Evolutionary conservation across 2,797 vertebrate species (phyloP).

Genomic region (Cuculus canorus): DNA sequence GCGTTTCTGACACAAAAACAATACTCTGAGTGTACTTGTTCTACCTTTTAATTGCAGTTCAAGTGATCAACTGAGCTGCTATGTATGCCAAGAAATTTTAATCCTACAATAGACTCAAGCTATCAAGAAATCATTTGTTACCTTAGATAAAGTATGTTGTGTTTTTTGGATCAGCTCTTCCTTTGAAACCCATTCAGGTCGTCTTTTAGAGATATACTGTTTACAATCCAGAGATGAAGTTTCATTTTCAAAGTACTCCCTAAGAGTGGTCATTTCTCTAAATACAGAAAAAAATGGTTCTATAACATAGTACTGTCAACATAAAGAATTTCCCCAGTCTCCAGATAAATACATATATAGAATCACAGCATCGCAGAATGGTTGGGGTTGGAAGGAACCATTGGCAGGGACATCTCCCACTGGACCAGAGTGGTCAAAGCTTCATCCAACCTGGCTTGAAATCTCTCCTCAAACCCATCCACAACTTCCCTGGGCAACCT

Average conservation of each 20-base stretch:
- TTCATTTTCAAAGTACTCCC: not conserved
- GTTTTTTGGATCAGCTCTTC: not conserved
- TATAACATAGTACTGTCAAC: not conserved
- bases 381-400: too few relatives aligned
- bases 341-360: not conserved
- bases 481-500: too few relatives aligned
- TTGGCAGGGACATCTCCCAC: too few relatives aligned
- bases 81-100: conserved; percentile 38
- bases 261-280: not conserved
- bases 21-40: conserved; percentile 63
- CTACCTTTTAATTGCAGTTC: conserved; percentile 57
- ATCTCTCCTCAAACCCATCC: too few relatives aligned
- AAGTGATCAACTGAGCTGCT: conserved; percentile 56
- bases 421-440: too few relatives aligned
- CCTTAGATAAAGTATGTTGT: not conserved
- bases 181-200: not conserved
- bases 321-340: not conserved
- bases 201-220: not conserved
- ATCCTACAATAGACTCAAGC: conserved; percentile 18
- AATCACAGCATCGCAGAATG: too few relatives aligned
- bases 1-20: conserved; percentile 78
- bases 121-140: conserved; percentile 63
- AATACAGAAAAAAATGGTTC: not conserved
- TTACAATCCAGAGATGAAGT: not conserved
- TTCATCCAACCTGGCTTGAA: too few relatives aligned